Evolutionary conservation across 1,140 invertebrate genomes (phyloP).

Genomic region (Lepeophtheirus salmonis): DNA sequence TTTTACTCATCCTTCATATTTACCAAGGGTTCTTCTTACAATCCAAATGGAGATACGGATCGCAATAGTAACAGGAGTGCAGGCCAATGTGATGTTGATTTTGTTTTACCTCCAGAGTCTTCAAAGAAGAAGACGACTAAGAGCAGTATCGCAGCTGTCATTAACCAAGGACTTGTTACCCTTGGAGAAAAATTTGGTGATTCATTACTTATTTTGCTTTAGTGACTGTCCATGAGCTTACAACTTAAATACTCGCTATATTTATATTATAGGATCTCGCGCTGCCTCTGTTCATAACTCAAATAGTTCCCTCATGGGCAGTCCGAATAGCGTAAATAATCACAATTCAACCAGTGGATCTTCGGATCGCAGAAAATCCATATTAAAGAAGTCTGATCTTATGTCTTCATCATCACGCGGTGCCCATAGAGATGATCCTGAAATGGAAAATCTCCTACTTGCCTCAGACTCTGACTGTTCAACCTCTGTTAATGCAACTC

Average conservation of each 20-base stretch:
- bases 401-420: background rate
- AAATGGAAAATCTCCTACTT: conserved; percentile 6
- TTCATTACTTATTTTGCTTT: background rate
- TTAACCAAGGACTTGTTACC: conserved; percentile 8
- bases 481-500: background rate
- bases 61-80: background rate
- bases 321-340: background rate
- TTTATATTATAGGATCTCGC: background rate
- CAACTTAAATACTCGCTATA: no score
- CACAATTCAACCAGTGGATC: background rate
- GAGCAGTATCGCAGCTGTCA: conserved; percentile 3
- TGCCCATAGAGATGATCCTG: background rate
- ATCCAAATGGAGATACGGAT: background rate
- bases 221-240: no score
- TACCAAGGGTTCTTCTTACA: conserved; percentile 1
- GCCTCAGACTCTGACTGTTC: background rate
- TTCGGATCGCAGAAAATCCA: conserved; percentile 18
- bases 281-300: background rate
- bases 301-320: conserved; percentile 1
- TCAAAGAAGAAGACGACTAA: background rate
- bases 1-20: background rate
- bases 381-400: conserved; percentile 10
- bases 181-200: conserved; percentile 14
- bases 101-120: background rate
- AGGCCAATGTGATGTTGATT: background rate